These are phyloP conservation scores for Diploptera punctata DNA, from an alignment of 2,888 invertebrate species.

Conservation along the genomic window DNA sequence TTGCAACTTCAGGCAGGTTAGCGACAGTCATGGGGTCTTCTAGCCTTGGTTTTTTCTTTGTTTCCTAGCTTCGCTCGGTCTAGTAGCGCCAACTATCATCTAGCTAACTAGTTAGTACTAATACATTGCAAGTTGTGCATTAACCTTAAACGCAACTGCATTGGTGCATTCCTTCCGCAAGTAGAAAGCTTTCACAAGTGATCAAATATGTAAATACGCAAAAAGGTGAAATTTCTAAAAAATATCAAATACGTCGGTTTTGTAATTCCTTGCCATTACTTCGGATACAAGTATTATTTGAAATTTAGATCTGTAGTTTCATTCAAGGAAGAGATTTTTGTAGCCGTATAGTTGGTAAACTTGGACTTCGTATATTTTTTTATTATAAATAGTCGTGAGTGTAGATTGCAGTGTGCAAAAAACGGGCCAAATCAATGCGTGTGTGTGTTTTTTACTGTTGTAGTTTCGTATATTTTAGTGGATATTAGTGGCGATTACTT, in stretches of 20 bases:
- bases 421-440: background rate
- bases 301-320: too few species aligned
- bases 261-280: too few species aligned
- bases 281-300: too few species aligned
- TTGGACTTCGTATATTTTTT: background rate
- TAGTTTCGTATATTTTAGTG: too few species aligned
- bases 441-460: background rate
- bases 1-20: background rate
- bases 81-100: slow-evolving; percentile 10
- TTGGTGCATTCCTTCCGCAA: too few species aligned
- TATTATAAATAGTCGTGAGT: background rate
- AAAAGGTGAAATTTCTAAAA: too few species aligned
- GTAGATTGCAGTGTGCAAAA: background rate
- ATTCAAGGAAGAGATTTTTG: background rate
- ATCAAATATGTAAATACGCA: too few species aligned
- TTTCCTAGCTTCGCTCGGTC: background rate
- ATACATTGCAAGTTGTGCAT: background rate
- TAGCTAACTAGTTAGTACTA: background rate
- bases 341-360: background rate
- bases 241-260: too few species aligned
- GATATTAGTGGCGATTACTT: too few species aligned
- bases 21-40: background rate
- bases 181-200: too few species aligned
- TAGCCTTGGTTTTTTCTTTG: background rate
- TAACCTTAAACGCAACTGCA: too few species aligned